phyloP scores from a whole-genome alignment of 2,888 invertebrate genomes.

The Dolichomitus sp. region DNA sequence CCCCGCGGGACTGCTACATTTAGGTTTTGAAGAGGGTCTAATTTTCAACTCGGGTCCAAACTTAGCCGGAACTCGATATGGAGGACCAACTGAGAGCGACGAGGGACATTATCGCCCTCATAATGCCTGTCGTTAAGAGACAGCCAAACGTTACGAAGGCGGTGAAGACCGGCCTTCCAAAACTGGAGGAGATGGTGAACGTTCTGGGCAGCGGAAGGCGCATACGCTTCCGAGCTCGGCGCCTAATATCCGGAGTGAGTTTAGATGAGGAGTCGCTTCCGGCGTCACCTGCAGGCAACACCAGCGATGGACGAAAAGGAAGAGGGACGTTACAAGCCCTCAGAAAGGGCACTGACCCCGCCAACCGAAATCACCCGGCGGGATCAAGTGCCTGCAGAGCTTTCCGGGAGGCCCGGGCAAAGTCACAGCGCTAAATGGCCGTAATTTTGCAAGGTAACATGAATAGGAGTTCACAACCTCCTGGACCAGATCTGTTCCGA shows the following conservation, averaged over 20 bases:
- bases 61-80: not conserved
- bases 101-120: constrained; percentile 3
- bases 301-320: no score
- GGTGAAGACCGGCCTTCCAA: not conserved
- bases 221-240: not conserved
- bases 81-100: not conserved
- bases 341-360: not conserved
- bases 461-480: constrained; percentile 53
- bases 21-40: no score
- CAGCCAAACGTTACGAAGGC: not conserved
- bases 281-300: no score
- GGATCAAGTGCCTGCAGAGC: constrained; percentile 26
- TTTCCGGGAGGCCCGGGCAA: constrained; percentile 42
- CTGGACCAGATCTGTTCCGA: constrained; percentile 52
- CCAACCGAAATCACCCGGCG: not conserved
- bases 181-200: not conserved
- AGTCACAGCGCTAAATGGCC: constrained; percentile 32
- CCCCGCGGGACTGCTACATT: no score
- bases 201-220: constrained; percentile 1
- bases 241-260: not conserved
- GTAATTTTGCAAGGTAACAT: constrained; percentile 52
- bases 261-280: no score
- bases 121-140: not conserved
- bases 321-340: no score
- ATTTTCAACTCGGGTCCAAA: no score